Conservation (phyloP, 2,797 vertebrate genomes). For the Argentina silus region DNA sequence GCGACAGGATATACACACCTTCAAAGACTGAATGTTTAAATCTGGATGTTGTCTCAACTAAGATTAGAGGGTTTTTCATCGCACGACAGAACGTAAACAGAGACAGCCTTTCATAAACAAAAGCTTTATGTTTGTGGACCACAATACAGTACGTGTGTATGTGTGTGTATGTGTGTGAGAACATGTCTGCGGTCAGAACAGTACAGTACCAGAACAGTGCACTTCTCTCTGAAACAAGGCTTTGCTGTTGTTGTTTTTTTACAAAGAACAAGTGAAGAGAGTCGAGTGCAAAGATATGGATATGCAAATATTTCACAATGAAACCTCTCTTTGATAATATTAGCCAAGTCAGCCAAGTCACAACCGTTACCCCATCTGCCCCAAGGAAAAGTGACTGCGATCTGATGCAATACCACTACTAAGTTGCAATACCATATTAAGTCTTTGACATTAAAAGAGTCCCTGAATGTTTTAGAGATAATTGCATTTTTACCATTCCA, state of each 20-base stretch:
- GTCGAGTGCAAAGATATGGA: slow-evolving; percentile 50
- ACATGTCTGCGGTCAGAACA: slow-evolving; percentile 31
- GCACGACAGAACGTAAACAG: no score
- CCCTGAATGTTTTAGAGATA: neutral
- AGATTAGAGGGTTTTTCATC: no score
- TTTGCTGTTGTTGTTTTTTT: slow-evolving; percentile 61
- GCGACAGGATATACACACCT: neutral
- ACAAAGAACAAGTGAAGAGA: slow-evolving; percentile 68
- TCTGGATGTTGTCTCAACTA: slow-evolving; percentile 14
- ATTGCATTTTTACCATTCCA: slow-evolving; percentile 4
- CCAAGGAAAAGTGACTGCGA: no score
- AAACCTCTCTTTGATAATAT: slow-evolving; percentile 38
- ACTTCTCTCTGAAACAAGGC: slow-evolving; percentile 63
- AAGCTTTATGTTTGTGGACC: slow-evolving; percentile 24
- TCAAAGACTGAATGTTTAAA: neutral
- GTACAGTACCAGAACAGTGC: slow-evolving; percentile 32
- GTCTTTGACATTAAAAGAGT: neutral
- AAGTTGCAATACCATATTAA: neutral
- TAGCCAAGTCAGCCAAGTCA: slow-evolving; percentile 13
- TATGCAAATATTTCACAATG: slow-evolving; percentile 37
- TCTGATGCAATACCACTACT: neutral
- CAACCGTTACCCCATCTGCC: neutral
- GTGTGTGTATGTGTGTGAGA: neutral
- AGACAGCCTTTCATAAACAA: slow-evolving; percentile 6
- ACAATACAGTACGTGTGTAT: neutral